Conservation (phyloP, 2,888 invertebrate species). For the Mesorhabditis sp. region DNA sequence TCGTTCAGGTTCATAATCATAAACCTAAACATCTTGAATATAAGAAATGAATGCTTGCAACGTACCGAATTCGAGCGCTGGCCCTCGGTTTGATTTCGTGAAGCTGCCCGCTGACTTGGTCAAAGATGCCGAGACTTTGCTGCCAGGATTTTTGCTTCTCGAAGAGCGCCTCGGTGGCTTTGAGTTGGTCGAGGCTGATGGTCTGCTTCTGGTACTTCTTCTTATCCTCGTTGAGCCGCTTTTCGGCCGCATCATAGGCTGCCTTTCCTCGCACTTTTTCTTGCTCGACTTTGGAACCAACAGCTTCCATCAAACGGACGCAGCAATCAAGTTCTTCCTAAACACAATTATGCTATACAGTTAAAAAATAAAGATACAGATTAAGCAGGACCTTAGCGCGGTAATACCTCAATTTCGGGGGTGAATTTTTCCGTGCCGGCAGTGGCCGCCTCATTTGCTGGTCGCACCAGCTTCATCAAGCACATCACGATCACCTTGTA, state of each 20-base stretch:
- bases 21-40: constrained; percentile 21
- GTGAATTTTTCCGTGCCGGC: constrained; percentile 2
- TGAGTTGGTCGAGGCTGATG: not conserved
- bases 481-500: constrained; percentile 37
- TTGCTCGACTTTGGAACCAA: constrained; percentile 11
- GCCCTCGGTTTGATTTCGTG: constrained; percentile 17
- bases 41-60: not conserved
- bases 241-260: not conserved
- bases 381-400: too few species aligned
- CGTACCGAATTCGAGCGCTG: constrained; percentile 30
- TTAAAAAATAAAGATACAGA: constrained; percentile 8
- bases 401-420: constrained; percentile 8
- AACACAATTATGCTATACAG: constrained; percentile 4
- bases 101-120: constrained; percentile 23
- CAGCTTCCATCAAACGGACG: constrained; percentile 17
- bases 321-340: constrained; percentile 21
- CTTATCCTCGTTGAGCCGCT: too few species aligned
- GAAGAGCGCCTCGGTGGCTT: constrained; percentile 8
- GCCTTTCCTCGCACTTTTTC: constrained; percentile 3
- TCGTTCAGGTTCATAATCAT: constrained; percentile 41
- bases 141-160: constrained; percentile 9
- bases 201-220: not conserved
- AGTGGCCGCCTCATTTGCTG: constrained; percentile 5
- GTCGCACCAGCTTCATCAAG: constrained; percentile 24
- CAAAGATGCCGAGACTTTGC: constrained; percentile 15